A percentile compares a stretch with the other conserved stretches of the same genome.
Evolutionary conservation across 1,140 invertebrate species (phyloP).

Genomic region (Subanguina moxae): DNA sequence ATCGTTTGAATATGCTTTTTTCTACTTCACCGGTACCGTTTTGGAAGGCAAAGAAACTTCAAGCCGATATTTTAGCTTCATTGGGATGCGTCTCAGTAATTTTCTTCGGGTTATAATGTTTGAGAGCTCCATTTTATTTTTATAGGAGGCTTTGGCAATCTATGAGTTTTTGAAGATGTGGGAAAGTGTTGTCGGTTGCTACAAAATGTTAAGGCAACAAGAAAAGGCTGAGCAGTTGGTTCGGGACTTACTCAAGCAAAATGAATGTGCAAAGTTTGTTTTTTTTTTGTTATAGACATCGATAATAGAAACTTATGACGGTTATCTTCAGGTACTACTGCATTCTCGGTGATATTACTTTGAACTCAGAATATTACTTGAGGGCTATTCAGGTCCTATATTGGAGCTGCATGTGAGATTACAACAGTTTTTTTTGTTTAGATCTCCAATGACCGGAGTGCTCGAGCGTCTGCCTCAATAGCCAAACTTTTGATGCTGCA

Average conservation of each 20-base stretch:
- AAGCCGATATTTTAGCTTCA: conserved; percentile 31
- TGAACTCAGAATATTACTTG: conserved; percentile 22
- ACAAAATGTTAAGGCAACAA: conserved; percentile 16
- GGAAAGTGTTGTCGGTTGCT: conserved; percentile 30
- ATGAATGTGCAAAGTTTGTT: conserved; percentile 10
- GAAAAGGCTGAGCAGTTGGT: conserved; percentile 35
- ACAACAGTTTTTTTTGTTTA: not conserved
- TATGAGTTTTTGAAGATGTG: conserved; percentile 26
- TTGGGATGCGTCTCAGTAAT: conserved; percentile 30
- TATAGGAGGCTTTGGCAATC: conserved; percentile 30
- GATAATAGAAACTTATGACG: no score
- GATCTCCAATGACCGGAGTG: conserved; percentile 17
- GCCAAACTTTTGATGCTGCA: conserved; percentile 19
- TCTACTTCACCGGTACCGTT: conserved; percentile 26
- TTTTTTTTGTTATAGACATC: no score
- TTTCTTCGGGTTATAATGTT: not conserved
- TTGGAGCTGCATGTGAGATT: not conserved
- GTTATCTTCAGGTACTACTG: conserved; percentile 13
- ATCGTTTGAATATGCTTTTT: conserved; percentile 24
- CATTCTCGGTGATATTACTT: conserved; percentile 30
- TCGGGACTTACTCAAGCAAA: conserved; percentile 14
- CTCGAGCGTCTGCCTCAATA: conserved; percentile 12
- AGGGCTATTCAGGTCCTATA: conserved; percentile 26
- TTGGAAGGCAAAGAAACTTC: conserved; percentile 21
- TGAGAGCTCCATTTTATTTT: no score